phyloP scores from a whole-genome alignment of 2,113 vertebrate species.

The Rousettus leschenaultii region DNA sequence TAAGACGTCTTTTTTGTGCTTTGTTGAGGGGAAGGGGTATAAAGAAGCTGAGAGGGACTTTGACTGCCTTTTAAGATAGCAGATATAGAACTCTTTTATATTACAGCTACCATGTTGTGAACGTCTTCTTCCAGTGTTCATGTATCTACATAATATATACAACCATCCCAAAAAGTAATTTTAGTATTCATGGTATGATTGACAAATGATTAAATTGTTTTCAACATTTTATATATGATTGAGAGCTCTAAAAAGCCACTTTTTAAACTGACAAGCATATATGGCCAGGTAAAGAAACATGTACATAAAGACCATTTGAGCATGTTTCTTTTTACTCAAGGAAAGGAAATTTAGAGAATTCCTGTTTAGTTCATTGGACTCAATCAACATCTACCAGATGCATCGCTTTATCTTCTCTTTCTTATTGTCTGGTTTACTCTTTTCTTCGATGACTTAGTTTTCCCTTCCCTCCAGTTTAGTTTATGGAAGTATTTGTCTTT shows the following conservation, averaged over 20 bases:
- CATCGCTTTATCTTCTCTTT: not conserved
- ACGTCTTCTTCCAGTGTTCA: not conserved
- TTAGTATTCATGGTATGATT: not conserved
- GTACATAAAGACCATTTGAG: not conserved
- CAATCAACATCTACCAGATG: not conserved
- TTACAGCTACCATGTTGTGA: not conserved
- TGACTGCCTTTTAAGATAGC: not conserved
- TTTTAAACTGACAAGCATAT: not conserved
- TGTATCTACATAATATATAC: not conserved
- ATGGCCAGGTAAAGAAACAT: not conserved
- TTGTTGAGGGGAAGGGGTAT: not conserved
- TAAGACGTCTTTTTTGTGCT: slow-evolving; percentile 8
- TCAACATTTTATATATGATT: not conserved
- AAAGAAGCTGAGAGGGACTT: not conserved
- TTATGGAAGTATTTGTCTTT: not conserved
- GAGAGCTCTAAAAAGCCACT: not conserved
- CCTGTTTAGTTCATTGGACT: not conserved
- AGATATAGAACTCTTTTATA: not conserved
- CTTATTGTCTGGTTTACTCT: not conserved
- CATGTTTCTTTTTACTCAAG: not conserved
- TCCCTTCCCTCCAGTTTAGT: not conserved
- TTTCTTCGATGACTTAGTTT: not conserved
- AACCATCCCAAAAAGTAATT: not conserved
- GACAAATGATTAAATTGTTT: not conserved
- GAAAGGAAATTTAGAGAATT: not conserved